Evolutionary conservation across 1,140 invertebrate genomes (phyloP).

Genomic region (Calephelis nemesis): DNA sequence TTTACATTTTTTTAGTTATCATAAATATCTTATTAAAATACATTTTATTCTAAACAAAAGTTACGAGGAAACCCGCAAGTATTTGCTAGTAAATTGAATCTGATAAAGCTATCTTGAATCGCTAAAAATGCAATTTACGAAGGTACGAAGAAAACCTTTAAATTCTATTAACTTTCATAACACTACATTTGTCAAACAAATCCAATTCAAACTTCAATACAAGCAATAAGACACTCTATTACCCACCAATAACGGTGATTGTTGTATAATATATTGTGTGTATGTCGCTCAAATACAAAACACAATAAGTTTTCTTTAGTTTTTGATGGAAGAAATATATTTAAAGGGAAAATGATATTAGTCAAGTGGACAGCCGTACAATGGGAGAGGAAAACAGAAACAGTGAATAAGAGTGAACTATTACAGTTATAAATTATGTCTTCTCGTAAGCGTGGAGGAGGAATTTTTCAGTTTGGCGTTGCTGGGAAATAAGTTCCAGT

Average conservation of each 20-base stretch:
- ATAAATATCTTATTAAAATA: too few relatives aligned
- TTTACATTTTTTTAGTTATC: too few relatives aligned
- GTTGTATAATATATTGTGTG: conserved; percentile 2
- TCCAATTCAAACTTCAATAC: conserved; percentile 12
- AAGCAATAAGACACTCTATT: conserved; percentile 7
- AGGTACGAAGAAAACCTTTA: background rate
- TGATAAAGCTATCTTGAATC: too few relatives aligned
- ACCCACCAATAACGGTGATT: background rate
- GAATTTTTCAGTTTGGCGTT: background rate
- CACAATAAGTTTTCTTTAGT: conserved; percentile 20
- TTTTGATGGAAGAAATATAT: conserved; percentile 32
- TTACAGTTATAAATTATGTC: conserved; percentile 45
- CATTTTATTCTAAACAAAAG: too few relatives aligned
- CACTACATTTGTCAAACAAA: conserved; percentile 18
- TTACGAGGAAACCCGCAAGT: too few relatives aligned
- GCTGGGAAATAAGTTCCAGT: background rate
- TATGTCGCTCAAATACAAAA: background rate
- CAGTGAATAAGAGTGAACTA: conserved; percentile 33
- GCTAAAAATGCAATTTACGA: background rate
- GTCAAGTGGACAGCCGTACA: conserved; percentile 47
- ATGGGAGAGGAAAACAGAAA: conserved; percentile 33
- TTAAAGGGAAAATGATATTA: conserved; percentile 40
- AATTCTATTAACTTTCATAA: conserved; percentile 10
- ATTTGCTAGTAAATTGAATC: too few relatives aligned
- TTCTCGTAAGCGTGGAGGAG: conserved; percentile 7